Base-by-base conservation (phyloP, 2,888 invertebrate genomes). In the Uropetala carovei region DNA sequence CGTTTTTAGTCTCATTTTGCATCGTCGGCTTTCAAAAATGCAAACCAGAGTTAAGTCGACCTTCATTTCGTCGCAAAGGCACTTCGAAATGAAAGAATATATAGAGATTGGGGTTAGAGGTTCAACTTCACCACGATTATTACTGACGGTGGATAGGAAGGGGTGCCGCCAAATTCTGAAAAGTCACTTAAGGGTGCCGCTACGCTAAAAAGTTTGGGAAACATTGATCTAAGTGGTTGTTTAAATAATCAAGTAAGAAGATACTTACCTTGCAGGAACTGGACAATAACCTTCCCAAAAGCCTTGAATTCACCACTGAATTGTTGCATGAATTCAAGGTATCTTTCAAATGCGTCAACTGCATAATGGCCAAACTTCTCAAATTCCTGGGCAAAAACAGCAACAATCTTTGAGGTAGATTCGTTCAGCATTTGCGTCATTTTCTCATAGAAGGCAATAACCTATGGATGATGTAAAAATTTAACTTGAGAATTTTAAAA, bases 291-390 rank as follows among this genome's bases (percentile, higher is more conserved):
- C 92, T 96, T 95, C 84, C 96, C 95, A 7, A 97, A 94, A 93
- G 97, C 96, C 93, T 97, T 96, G 0, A 97, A 95, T 93, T 97
- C 97, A 18, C 96, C 96, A 94, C 97, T 96, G 94, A 97, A 96
- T 92, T 96, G 96, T 93, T 97, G 97, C 92, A 97, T 94, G 94
- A 97, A 95, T 93, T 96, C 95, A 0, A 96, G 94, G 81, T 96
- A 93, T 68, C 96, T 95, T 18, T 96, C 96, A 3, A 96, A 93
- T 8, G 96, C 93, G 64, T 95, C 94, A 3, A 93, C 94, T 0
- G 94, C 92, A 0, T 96, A 95, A 0, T 97, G 96, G 0, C 96
- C 94, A 0, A 8, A 96, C 92, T 91, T 96, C 95, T 64, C 96
- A 94, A 0, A 95, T 93, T 0, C 95, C 95, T 30, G 96, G 94